A percentile compares a stretch with the other conserved stretches of the same genome.
Evolutionary conservation across 1,140 invertebrate genomes (phyloP).

Genomic region (Polypedilum vanderplanki): DNA sequence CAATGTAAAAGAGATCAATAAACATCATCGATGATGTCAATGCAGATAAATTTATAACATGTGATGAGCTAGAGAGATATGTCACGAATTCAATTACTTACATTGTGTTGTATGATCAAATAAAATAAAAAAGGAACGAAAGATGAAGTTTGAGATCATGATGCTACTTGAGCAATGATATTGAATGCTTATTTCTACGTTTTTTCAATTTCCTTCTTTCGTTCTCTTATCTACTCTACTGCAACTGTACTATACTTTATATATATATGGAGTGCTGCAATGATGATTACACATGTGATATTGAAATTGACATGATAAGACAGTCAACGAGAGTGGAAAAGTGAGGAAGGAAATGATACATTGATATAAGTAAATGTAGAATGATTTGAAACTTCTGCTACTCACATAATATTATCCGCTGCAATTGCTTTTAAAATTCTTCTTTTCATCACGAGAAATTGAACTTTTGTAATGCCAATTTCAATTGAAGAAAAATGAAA

Average conservation of each 20-base stretch:
- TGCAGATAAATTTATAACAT: not conserved
- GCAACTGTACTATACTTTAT: not conserved
- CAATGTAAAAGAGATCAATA: not conserved
- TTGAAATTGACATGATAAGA: not conserved
- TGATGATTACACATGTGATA: not conserved
- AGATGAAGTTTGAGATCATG: not conserved
- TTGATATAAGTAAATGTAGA: not conserved
- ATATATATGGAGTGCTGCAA: not conserved
- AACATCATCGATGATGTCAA: not conserved
- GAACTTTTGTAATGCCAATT: no score
- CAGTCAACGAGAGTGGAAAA: not conserved
- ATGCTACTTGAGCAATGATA: constrained; percentile 4
- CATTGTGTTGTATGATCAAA: constrained; percentile 8
- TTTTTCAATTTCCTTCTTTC: not conserved
- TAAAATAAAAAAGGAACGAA: not conserved
- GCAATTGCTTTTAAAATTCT: no score
- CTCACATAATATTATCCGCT: no score
- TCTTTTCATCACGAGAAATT: no score
- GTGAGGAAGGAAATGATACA: not conserved
- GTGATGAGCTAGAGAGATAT: constrained; percentile 8
- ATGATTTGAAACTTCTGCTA: no score
- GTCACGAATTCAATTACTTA: constrained; percentile 18
- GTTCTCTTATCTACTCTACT: not conserved
- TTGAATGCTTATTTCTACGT: not conserved
- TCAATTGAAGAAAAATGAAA: no score